phyloP scores from a whole-genome alignment of 1,140 invertebrate species.

The Drosophila lacertosa region DNA sequence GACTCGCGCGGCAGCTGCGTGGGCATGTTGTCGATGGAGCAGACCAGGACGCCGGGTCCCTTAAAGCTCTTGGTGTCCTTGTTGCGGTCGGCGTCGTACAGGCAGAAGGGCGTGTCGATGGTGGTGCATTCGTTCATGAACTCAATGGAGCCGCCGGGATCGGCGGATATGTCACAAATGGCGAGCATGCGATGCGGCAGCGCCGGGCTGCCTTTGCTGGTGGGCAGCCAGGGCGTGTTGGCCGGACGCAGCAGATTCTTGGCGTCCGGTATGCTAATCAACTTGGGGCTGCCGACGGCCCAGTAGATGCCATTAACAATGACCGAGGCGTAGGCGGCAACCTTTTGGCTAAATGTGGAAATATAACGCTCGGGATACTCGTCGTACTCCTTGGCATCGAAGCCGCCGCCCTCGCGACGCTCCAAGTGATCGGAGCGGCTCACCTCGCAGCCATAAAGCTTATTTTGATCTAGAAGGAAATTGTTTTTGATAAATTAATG shows the following conservation, averaged over 20 bases:
- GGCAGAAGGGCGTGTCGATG: conserved; percentile 98
- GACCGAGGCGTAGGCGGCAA: conserved; percentile 98
- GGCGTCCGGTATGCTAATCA: conserved; percentile 98
- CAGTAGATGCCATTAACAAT: conserved; percentile 99
- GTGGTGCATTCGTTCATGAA: conserved; percentile 99
- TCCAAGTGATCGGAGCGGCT: conserved; percentile 96
- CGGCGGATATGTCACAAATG: conserved; percentile 99
- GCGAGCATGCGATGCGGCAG: conserved; percentile 95
- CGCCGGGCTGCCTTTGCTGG: conserved; percentile 92
- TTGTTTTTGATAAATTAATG: no score
- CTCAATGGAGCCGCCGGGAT: conserved; percentile 99
- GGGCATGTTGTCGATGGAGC: conserved; percentile 99
- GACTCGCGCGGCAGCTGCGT: conserved; percentile 98
- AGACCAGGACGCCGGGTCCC: conserved; percentile 98
- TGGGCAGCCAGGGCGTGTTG: conserved; percentile 96
- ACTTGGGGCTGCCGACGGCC: conserved; percentile 97
- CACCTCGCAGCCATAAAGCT: conserved; percentile 97
- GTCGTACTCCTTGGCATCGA: conserved; percentile 96
- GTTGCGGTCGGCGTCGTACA: conserved; percentile 99
- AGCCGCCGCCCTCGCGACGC: conserved; percentile 95
- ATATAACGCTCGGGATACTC: conserved; percentile 96
- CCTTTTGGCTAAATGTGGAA: conserved; percentile 98
- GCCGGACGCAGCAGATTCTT: conserved; percentile 95
- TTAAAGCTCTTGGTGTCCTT: conserved; percentile 98
- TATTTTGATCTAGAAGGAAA: conserved; percentile 91